Base-by-base conservation (phyloP, 2,113 vertebrate species). In the Bubo bubo region DNA sequence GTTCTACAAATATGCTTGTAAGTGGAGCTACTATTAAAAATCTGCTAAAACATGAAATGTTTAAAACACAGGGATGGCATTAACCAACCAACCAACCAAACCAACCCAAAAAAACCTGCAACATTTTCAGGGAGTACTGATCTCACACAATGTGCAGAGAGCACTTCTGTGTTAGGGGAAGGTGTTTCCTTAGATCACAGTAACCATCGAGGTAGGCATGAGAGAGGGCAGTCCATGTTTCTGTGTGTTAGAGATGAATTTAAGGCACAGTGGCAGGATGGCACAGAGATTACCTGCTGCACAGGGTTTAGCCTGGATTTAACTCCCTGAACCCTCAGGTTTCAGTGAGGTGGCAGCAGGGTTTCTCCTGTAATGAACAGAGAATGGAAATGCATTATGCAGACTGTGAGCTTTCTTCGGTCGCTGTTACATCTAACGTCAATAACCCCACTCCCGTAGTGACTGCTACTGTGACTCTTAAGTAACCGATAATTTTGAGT, bases 141-240 rank as follows among this genome's bases (percentile, higher is more conserved):
- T 52, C 30, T 79, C 18, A 14, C 27, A 58, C 34, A 19, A 14
- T 3, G 26, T 41, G 23, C 67, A 70, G 62, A 66, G 81, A 72
- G 23, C 13, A 10, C 19, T 58, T 55, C 26, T 34, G 24, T 13
- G 62, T 18, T 39, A 35, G 45, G 32, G 53, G 53, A n/a, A 64
- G 27, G 13, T n/a, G 32, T 75, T 87, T 79, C 23, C 6, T 43
- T 45, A 41, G 24, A 14, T 55, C 32, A 1, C 67, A 35, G 39
- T 27, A 49, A 21, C 12, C 1, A 1, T 12, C 10, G 1, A 14
- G 26, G 4, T 60, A 41, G 43, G 47, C 13, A 2, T 2, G 1
- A 26, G 41, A 23, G 37, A 28, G 43, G 32, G 14, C 27, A 15
- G 56, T 22, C 41, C 0, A 0, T 9, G 3, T 35, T 67, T 35